These are phyloP conservation scores for Mystacornis crossleyi DNA, from an alignment of 2,113 vertebrate species.

Conservation along the genomic window DNA sequence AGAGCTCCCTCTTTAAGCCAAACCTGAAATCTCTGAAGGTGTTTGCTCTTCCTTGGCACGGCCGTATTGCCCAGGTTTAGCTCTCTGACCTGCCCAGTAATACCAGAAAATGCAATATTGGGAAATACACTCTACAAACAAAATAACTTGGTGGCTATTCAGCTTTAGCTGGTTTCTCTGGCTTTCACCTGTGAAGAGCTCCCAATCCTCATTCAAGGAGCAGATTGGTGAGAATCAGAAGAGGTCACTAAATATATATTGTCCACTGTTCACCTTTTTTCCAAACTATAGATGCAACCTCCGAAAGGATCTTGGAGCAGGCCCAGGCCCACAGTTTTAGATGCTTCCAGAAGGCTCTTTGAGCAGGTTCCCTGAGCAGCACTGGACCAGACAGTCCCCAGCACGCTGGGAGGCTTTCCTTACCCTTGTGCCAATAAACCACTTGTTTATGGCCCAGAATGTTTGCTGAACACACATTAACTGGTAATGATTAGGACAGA, in stretches of 20 bases:
- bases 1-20: background rate
- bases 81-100: background rate
- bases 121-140: background rate
- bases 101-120: background rate
- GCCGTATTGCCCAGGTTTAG: background rate
- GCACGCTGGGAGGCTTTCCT: background rate
- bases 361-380: background rate
- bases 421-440: background rate
- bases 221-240: background rate
- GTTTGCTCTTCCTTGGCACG: background rate
- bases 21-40: background rate
- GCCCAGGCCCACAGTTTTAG: background rate
- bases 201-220: background rate
- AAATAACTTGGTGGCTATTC: background rate
- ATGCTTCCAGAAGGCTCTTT: background rate
- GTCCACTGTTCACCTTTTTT: background rate
- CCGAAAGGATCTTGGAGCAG: background rate
- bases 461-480: background rate
- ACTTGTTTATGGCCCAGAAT: background rate
- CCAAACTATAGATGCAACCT: background rate
- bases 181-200: background rate
- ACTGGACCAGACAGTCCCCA: background rate
- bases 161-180: background rate
- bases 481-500: background rate
- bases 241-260: background rate